Evolutionary conservation across 64 coral and sea anemone species (phyloP).

Genomic region (Acropora tenuis): DNA sequence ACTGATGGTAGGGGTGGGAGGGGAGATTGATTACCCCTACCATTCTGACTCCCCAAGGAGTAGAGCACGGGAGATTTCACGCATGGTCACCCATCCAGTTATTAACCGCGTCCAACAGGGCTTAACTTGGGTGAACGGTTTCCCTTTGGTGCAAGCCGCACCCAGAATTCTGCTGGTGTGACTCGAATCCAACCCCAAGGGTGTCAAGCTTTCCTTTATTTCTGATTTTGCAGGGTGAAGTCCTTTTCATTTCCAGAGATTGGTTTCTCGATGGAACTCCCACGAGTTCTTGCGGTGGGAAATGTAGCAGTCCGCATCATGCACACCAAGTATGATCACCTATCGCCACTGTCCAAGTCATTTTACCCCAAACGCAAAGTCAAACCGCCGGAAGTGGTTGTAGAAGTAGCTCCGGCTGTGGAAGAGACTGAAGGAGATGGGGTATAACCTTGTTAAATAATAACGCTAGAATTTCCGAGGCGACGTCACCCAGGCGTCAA

Average conservation of each 20-base stretch:
- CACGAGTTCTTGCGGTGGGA: slow-evolving; percentile 80
- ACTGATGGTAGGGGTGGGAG: no score
- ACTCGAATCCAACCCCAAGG: not conserved
- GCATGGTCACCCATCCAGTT: no score
- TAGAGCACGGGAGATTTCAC: no score
- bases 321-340: slow-evolving; percentile 87
- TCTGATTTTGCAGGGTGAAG: slow-evolving; percentile 69
- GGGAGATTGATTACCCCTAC: no score
- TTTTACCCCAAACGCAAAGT: slow-evolving; percentile 80
- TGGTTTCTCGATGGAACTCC: slow-evolving; percentile 82
- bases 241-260: slow-evolving; percentile 87
- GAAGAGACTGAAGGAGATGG: slow-evolving; percentile 58
- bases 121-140: no score
- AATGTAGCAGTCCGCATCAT: slow-evolving; percentile 80
- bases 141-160: no score
- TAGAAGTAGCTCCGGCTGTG: slow-evolving; percentile 38
- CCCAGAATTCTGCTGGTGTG: no score
- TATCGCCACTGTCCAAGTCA: slow-evolving; percentile 78
- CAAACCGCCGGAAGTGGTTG: slow-evolving; percentile 44
- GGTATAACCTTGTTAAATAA: not conserved
- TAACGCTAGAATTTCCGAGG: no score
- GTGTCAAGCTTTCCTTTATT: not conserved
- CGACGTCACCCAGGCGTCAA: no score
- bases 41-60: no score
- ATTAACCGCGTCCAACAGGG: no score